A percentile compares a stretch with the other conserved stretches of the same genome.
Conservation (phyloP, 92 coral and sea anemone species). For the Epizoanthus stellaris region DNA sequence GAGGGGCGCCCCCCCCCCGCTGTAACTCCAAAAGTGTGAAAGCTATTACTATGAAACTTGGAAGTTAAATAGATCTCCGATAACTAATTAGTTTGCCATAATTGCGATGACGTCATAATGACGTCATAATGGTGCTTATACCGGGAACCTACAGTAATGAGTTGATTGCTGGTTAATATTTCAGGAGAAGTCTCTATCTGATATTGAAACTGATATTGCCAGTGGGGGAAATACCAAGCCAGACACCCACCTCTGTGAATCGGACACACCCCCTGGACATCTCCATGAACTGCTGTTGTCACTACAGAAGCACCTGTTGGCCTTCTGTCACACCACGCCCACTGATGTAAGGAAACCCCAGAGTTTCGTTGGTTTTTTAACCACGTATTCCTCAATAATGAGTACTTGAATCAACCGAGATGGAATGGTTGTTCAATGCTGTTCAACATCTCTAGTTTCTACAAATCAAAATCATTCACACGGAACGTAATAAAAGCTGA, state of each 20-base stretch:
- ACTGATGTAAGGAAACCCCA: constrained; percentile 18
- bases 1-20: too few species aligned
- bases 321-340: constrained; percentile 67
- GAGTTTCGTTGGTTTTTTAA: neutral
- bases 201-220: constrained; percentile 47
- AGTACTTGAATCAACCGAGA: neutral
- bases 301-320: constrained; percentile 82
- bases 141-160: too few species aligned
- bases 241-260: constrained; percentile 7
- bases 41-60: too few species aligned
- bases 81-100: too few species aligned
- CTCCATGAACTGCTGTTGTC: constrained; percentile 72
- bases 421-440: too few species aligned
- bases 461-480: too few species aligned
- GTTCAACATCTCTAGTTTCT: too few species aligned
- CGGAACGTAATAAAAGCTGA: too few species aligned
- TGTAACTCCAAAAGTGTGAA: too few species aligned
- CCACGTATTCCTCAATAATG: neutral
- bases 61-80: too few species aligned
- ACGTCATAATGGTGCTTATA: too few species aligned
- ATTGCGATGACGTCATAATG: too few species aligned
- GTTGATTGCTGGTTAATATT: neutral
- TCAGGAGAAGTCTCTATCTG: constrained; percentile 53
- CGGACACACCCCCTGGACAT: constrained; percentile 49
- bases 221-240: constrained; percentile 21